These are phyloP conservation scores for Poeciliopsis retropinna DNA, from an alignment of 2,113 vertebrate species.

Conservation along the genomic window DNA sequence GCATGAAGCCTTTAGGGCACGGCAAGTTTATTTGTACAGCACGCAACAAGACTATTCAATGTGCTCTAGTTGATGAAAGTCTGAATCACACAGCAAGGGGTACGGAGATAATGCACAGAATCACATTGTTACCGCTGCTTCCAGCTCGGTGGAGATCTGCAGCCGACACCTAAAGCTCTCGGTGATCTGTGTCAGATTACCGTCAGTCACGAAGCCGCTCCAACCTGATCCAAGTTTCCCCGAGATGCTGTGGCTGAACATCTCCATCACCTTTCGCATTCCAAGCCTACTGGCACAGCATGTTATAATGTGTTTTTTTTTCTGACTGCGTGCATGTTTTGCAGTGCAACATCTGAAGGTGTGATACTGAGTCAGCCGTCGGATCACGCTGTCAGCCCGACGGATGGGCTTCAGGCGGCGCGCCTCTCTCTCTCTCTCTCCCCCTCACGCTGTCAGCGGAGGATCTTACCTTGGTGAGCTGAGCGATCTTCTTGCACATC, in stretches of 20 bases:
- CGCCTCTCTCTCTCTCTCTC: constrained; percentile 10
- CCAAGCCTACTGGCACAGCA: too few relatives aligned
- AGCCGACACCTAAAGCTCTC: constrained; percentile 34
- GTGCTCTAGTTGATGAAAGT: too few relatives aligned
- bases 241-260: background rate
- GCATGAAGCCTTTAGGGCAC: background rate
- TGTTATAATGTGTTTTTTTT: background rate
- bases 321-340: background rate
- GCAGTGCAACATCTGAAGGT: background rate
- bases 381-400: constrained; percentile 30
- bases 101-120: constrained; percentile 15
- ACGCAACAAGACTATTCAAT: too few relatives aligned
- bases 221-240: constrained; percentile 44
- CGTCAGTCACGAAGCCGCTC: constrained; percentile 48
- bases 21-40: too few relatives aligned
- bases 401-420: constrained; percentile 39
- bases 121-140: constrained; percentile 11
- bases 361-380: constrained; percentile 26
- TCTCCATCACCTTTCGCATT: background rate
- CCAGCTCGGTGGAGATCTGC: constrained; percentile 25
- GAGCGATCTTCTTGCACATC: constrained; percentile 99
- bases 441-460: constrained; percentile 18
- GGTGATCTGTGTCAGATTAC: constrained; percentile 24
- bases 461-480: constrained; percentile 94
- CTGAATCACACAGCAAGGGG: background rate